Evolutionary conservation across 2,888 invertebrate species (phyloP).

Genomic region (Acholoe squamosa): DNA sequence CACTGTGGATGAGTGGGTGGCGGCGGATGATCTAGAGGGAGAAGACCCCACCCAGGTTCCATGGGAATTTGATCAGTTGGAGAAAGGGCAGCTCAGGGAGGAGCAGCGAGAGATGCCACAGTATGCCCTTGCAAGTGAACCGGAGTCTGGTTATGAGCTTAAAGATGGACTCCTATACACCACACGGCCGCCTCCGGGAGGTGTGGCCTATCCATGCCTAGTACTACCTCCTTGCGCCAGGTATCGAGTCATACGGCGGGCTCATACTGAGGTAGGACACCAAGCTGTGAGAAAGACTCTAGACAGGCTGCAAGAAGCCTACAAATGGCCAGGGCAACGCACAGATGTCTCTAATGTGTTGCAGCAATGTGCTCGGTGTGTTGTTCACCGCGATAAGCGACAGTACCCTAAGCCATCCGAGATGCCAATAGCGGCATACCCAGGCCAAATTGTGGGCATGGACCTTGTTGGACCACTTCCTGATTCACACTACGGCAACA

Average conservation of each 20-base stretch:
- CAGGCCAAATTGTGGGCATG: conserved; percentile 59
- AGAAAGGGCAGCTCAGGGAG: too few species aligned
- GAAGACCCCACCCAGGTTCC: too few species aligned
- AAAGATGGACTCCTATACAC: too few species aligned
- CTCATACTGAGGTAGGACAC: conserved; percentile 58
- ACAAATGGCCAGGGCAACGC: conserved; percentile 49
- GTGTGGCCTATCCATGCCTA: too few species aligned
- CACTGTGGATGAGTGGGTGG: too few species aligned
- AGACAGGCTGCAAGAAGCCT: conserved; percentile 52
- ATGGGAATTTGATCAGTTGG: too few species aligned
- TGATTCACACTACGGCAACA: conserved; percentile 6
- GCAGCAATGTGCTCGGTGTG: conserved; percentile 26
- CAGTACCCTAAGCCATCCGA: background rate
- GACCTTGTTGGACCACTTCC: conserved; percentile 56
- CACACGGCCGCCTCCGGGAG: too few species aligned
- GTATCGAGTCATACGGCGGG: background rate
- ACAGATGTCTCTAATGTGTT: background rate
- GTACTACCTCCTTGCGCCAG: too few species aligned
- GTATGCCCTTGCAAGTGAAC: too few species aligned
- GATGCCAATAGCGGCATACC: conserved; percentile 52
- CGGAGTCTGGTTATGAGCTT: too few species aligned
- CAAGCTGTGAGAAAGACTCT: conserved; percentile 46
- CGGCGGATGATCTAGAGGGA: too few species aligned
- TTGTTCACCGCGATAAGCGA: background rate
- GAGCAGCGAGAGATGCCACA: too few species aligned